These are phyloP conservation scores for Chionomys nivalis DNA, from an alignment of 2,113 vertebrate genomes.

Conservation along the genomic window DNA sequence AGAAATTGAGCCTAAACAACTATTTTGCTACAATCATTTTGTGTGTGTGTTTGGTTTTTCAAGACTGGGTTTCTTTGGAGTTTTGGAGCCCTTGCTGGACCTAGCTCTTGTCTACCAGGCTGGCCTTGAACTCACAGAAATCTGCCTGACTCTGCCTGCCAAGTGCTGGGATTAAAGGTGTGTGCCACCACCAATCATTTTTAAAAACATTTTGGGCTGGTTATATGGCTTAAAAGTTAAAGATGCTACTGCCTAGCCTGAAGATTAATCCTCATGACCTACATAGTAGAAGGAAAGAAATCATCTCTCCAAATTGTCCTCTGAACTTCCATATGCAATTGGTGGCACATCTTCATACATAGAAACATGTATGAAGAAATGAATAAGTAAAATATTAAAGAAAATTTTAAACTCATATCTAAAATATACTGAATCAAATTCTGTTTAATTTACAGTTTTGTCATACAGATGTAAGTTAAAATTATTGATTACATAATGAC, in stretches of 20 bases:
- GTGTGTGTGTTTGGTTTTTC: no score
- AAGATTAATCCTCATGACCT: neutral
- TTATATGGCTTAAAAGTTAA: neutral
- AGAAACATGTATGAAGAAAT: neutral
- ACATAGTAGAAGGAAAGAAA: neutral
- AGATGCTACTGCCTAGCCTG: neutral
- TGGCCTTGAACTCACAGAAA: no score
- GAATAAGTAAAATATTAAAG: neutral
- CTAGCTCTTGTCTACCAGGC: no score
- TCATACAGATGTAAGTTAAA: neutral
- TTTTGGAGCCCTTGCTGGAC: no score
- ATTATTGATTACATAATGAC: neutral
- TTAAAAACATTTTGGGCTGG: neutral
- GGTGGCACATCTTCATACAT: neutral
- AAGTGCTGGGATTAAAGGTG: no score
- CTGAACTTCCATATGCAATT: neutral
- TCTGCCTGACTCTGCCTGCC: no score
- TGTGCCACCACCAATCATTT: no score
- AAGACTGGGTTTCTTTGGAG: no score
- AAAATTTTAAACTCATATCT: neutral
- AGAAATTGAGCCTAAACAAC: neutral
- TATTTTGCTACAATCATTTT: neutral
- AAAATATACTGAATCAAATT: constrained; percentile 5
- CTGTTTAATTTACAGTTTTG: neutral
- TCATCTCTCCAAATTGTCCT: neutral